Conservation (phyloP, 2,797 vertebrate genomes). For the Streptopelia turtur region DNA sequence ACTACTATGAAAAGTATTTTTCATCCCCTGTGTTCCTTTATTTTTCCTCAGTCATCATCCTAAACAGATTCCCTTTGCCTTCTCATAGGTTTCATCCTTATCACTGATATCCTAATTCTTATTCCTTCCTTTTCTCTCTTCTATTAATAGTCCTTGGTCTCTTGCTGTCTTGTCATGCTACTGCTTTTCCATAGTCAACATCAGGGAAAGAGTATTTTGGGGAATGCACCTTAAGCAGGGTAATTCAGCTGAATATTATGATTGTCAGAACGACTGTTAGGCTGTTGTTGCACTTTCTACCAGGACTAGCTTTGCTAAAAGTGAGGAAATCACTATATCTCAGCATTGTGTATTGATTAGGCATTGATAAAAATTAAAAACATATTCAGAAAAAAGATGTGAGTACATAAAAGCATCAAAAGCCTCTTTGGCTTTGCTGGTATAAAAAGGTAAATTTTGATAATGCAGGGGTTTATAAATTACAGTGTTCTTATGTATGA, state of each 20-base stretch:
- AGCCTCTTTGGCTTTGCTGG: neutral
- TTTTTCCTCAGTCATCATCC: neutral
- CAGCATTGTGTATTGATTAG: neutral
- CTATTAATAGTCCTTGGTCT: neutral
- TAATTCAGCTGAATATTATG: neutral
- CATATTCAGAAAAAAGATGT: neutral
- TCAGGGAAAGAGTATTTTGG: neutral
- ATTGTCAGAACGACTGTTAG: neutral
- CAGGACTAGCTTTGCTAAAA: neutral
- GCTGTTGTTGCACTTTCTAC: neutral
- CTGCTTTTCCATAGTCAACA: neutral
- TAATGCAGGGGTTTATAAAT: constrained; percentile 39
- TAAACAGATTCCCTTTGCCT: neutral
- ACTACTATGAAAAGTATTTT: neutral
- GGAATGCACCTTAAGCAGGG: neutral
- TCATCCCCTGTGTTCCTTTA: neutral
- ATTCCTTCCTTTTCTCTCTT: neutral
- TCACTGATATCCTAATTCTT: neutral
- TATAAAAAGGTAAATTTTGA: constrained; percentile 36
- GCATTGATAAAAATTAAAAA: constrained; percentile 1
- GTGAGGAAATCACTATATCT: neutral
- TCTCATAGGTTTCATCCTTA: neutral
- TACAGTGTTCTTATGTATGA: neutral
- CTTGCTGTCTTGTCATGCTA: neutral
- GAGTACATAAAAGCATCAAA: neutral